Percentiles rank a stretch among this genome's conserved stretches.
These are phyloP conservation scores for Coranthus polyacanthus DNA, from an alignment of 2,797 vertebrate genomes.

Conservation along the genomic window DNA sequence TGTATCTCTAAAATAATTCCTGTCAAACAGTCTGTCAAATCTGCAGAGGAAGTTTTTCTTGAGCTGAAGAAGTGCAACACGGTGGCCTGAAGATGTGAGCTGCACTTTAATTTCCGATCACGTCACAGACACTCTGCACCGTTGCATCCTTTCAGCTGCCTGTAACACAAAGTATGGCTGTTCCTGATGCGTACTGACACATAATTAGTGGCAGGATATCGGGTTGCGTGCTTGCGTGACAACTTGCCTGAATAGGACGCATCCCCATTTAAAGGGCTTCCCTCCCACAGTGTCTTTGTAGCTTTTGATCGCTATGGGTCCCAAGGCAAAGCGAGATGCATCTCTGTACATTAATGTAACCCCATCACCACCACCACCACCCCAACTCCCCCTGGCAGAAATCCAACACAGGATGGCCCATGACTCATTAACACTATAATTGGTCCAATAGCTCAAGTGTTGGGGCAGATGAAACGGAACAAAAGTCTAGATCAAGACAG, in stretches of 20 bases:
- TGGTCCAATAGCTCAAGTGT: conserved; percentile 49
- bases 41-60: too few species aligned
- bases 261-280: neutral
- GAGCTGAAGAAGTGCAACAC: too few species aligned
- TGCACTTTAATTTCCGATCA: too few species aligned
- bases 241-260: neutral
- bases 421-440: conserved; percentile 70
- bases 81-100: too few species aligned
- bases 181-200: neutral
- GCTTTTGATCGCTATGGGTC: conserved; percentile 13
- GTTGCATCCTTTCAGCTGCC: neutral
- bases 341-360: conserved; percentile 8
- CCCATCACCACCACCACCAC: neutral
- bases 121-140: neutral
- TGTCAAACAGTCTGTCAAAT: too few species aligned
- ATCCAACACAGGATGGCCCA: conserved; percentile 40
- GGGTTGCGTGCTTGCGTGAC: conserved; percentile 27
- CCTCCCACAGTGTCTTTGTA: neutral
- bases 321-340: neutral
- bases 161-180: neutral
- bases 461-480: conserved; percentile 25
- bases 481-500: conserved; percentile 52
- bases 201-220: conserved; percentile 1
- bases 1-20: too few species aligned
- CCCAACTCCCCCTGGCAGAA: conserved; percentile 30